Percentiles rank a stretch among this genome's conserved stretches.
Evolutionary conservation across 2,113 vertebrate genomes (phyloP).

Genomic region (Odocoileus hemionus): DNA sequence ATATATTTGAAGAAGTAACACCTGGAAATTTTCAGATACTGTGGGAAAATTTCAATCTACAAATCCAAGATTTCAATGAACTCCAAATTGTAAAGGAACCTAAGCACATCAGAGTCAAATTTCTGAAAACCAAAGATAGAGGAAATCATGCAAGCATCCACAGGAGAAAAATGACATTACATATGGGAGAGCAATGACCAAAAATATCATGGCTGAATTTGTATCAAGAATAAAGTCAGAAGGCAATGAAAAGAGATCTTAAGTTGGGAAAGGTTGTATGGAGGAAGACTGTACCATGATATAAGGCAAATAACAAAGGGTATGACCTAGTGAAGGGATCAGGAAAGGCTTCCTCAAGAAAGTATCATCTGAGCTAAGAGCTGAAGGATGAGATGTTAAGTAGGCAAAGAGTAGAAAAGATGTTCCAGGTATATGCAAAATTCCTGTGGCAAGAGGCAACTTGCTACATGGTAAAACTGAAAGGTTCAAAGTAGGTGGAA

Average conservation of each 20-base stretch:
- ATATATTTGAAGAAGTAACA: not conserved
- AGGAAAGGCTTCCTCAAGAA: not conserved
- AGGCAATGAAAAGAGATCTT: not conserved
- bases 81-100: not conserved
- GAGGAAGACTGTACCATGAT: not conserved
- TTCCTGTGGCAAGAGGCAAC: not conserved
- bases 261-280: not conserved
- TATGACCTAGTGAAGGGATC: not conserved
- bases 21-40: not conserved
- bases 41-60: not conserved
- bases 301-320: not conserved
- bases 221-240: not conserved
- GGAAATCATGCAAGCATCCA: not conserved
- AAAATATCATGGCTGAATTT: not conserved
- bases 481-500: not conserved
- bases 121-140: not conserved
- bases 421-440: not conserved
- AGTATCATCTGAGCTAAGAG: not conserved
- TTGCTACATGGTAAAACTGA: not conserved
- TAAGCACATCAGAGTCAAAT: not conserved
- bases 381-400: not conserved
- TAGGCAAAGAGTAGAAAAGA: not conserved
- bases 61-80: not conserved
- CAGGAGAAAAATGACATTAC: not conserved
- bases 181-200: not conserved